A percentile compares a stretch with the other conserved stretches of the same genome.
Evolutionary conservation across 2,888 invertebrate genomes (phyloP).

Genomic region (Noctuana brunneofusca): DNA sequence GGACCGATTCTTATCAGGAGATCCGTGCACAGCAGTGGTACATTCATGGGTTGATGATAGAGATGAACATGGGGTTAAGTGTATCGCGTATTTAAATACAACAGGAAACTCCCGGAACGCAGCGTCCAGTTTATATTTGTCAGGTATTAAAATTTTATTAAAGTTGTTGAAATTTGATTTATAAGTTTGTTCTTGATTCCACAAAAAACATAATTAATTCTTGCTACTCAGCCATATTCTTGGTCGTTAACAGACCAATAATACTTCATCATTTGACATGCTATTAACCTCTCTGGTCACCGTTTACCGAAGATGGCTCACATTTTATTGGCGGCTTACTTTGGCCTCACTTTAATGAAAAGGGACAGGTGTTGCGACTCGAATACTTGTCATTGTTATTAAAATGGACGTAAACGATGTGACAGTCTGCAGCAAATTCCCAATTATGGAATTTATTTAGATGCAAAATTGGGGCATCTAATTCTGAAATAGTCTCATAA

Average conservation of each 20-base stretch:
- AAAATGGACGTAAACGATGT: conserved; percentile 14
- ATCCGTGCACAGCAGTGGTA: too few relatives aligned
- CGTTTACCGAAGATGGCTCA: conserved; percentile 1
- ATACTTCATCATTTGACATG: conserved; percentile 22
- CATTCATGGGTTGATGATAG: too few relatives aligned
- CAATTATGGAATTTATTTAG: background rate
- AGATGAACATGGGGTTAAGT: too few relatives aligned
- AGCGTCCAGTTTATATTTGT: too few relatives aligned
- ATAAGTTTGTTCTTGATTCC: too few relatives aligned
- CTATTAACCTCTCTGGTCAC: conserved; percentile 16
- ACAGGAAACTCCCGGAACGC: too few relatives aligned
- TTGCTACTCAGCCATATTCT: background rate
- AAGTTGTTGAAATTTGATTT: too few relatives aligned
- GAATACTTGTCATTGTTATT: conserved; percentile 8
- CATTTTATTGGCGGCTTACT: conserved; percentile 22
- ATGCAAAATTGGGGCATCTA: background rate
- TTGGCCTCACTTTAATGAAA: conserved; percentile 20
- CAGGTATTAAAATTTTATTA: too few relatives aligned
- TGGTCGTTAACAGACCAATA: background rate
- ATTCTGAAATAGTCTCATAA: background rate
- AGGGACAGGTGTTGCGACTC: conserved; percentile 14
- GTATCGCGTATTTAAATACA: too few relatives aligned
- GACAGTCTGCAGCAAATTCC: conserved; percentile 5
- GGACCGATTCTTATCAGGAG: too few relatives aligned
- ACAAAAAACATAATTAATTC: background rate